Conservation (phyloP, 2,113 vertebrate species). For the Paratilapia polleni region DNA sequence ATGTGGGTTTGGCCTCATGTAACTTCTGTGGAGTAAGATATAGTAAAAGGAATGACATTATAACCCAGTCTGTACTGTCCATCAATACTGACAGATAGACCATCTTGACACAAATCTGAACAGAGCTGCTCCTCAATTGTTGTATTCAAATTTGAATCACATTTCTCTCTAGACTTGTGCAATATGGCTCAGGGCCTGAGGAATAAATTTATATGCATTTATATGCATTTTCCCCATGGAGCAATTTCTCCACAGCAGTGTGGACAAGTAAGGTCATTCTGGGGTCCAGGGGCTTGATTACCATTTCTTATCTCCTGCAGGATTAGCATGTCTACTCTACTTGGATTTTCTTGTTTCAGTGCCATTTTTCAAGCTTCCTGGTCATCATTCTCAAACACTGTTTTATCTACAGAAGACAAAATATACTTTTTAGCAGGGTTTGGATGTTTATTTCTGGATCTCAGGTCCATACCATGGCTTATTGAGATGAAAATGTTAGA, state of each 20-base stretch:
- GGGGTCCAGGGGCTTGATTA: not conserved
- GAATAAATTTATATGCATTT: not conserved
- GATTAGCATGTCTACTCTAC: not conserved
- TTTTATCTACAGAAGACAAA: not conserved
- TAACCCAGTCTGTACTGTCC: not conserved
- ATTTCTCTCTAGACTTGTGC: not conserved
- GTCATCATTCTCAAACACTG: not conserved
- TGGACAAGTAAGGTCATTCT: not conserved
- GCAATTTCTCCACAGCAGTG: not conserved
- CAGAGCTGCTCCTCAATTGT: not conserved
- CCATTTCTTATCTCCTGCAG: not conserved
- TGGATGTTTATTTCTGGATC: not conserved
- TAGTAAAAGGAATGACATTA: not conserved
- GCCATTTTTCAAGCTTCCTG: not conserved
- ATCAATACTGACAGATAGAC: not conserved
- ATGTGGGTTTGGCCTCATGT: not conserved
- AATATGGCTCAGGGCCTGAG: not conserved
- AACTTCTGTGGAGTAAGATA: not conserved
- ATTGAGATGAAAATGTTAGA: not conserved
- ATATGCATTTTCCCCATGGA: not conserved
- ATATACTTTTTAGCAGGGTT: not conserved
- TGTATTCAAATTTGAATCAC: not conserved
- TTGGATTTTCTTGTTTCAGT: not conserved
- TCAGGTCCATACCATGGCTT: not conserved
- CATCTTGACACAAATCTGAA: not conserved